These are phyloP conservation scores for Echeneis naucrates DNA, from an alignment of 2,797 vertebrate species.

Conservation along the genomic window DNA sequence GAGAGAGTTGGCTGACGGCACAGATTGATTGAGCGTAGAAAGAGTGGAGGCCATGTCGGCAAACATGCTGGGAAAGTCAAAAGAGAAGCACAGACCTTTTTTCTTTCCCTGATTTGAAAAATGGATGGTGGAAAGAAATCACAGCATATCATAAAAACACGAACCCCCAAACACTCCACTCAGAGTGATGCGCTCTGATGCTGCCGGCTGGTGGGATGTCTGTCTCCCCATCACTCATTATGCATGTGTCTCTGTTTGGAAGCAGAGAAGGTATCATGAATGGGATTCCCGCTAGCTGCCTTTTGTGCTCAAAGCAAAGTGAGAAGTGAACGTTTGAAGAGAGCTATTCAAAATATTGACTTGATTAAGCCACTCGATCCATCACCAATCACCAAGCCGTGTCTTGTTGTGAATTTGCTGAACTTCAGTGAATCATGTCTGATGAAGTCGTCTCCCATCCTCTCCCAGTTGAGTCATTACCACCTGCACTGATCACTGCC, in stretches of 20 bases:
- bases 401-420: conserved; percentile 44
- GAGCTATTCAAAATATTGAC: conserved; percentile 18
- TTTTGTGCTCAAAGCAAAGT: conserved; percentile 28
- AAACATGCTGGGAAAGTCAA: conserved; percentile 52
- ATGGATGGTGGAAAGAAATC: background rate
- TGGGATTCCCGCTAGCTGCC: conserved; percentile 15
- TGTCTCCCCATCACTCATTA: conserved; percentile 18
- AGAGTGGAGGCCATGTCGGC: conserved; percentile 37
- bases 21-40: conserved; percentile 50
- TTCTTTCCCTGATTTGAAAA: conserved; percentile 24
- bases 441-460: conserved; percentile 34
- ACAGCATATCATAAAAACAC: background rate
- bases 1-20: conserved; percentile 20
- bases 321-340: conserved; percentile 15
- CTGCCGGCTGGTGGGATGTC: conserved; percentile 17
- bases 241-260: conserved; percentile 11
- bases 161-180: background rate
- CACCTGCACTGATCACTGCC: conserved; percentile 18
- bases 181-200: conserved; percentile 13
- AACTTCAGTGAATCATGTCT: conserved; percentile 46
- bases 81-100: background rate
- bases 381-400: conserved; percentile 5
- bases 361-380: conserved; percentile 48
- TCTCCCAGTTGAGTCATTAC: conserved; percentile 43
- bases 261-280: conserved; percentile 31